Percentiles rank a stretch among this genome's conserved stretches.
These are phyloP conservation scores for Alaudala cheleensis DNA, from an alignment of 2,113 vertebrate species.

Conservation along the genomic window DNA sequence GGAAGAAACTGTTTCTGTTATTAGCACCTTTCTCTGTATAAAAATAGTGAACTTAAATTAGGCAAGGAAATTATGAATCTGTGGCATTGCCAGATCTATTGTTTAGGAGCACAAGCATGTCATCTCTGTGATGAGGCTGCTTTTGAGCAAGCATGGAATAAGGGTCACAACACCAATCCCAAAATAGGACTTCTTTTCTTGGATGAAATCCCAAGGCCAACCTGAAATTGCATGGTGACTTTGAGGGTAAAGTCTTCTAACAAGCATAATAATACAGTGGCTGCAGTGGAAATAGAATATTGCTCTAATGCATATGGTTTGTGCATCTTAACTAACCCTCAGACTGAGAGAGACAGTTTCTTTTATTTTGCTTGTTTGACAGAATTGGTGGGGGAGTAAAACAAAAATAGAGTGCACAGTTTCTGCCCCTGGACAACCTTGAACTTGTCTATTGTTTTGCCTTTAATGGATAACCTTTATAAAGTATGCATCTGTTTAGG, in stretches of 20 bases:
- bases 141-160: constrained; percentile 4
- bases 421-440: constrained; percentile 36
- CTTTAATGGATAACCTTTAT: constrained; percentile 34
- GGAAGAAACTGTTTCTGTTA: background rate
- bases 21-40: background rate
- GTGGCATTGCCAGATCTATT: background rate
- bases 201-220: constrained; percentile 23
- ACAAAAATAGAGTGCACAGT: background rate
- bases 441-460: constrained; percentile 35
- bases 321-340: constrained; percentile 40
- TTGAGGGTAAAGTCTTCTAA: constrained; percentile 34
- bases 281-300: constrained; percentile 34
- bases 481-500: constrained; percentile 22
- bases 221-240: background rate
- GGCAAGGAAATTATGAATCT: background rate
- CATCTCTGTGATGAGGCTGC: background rate
- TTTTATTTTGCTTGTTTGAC: constrained; percentile 47
- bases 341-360: background rate
- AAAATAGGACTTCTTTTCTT: constrained; percentile 40
- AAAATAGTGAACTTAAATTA: constrained; percentile 29
- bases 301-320: constrained; percentile 18
- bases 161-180: background rate
- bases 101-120: background rate
- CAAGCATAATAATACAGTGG: constrained; percentile 19
- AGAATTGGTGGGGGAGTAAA: background rate